These are phyloP conservation scores for Chymomyza caudatula DNA, from an alignment of 2,888 invertebrate species.

Conservation along the genomic window DNA sequence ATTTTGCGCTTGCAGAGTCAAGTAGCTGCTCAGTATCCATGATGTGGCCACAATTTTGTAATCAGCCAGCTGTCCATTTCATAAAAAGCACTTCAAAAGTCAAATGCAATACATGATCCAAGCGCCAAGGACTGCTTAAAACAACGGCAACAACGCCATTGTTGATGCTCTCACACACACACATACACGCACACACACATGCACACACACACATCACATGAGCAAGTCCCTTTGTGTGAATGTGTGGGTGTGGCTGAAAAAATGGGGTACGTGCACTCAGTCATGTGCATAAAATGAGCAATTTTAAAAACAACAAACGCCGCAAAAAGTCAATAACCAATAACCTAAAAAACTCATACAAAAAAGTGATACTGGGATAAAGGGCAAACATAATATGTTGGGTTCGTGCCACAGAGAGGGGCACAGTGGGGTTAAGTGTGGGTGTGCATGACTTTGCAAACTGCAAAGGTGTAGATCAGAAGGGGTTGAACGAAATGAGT, in stretches of 20 bases:
- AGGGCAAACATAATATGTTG: conserved; percentile 18
- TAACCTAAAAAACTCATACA: conserved; percentile 30
- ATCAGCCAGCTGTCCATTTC: conserved; percentile 53
- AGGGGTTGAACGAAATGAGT: background rate
- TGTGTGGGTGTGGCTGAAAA: conserved; percentile 20
- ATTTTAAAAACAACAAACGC: conserved; percentile 58
- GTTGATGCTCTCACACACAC: background rate
- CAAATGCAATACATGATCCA: conserved; percentile 37
- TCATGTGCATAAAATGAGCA: conserved; percentile 65
- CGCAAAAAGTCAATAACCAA: conserved; percentile 55
- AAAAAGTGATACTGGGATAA: conserved; percentile 14
- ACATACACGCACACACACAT: background rate
- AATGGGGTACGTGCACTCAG: conserved; percentile 51
- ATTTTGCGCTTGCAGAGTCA: conserved; percentile 10
- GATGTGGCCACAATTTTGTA: conserved; percentile 52
- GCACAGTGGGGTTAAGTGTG: background rate
- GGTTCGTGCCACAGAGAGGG: conserved; percentile 1
- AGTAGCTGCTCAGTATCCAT: conserved; percentile 25
- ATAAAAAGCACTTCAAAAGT: conserved; percentile 47
- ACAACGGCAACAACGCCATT: background rate
- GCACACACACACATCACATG: background rate
- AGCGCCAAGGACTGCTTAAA: background rate
- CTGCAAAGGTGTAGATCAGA: conserved; percentile 1
- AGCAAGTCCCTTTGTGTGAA: conserved; percentile 11
- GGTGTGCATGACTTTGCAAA: background rate